These are phyloP conservation scores for Linyphia triangularis DNA, from an alignment of 2,888 invertebrate species.

Conservation along the genomic window DNA sequence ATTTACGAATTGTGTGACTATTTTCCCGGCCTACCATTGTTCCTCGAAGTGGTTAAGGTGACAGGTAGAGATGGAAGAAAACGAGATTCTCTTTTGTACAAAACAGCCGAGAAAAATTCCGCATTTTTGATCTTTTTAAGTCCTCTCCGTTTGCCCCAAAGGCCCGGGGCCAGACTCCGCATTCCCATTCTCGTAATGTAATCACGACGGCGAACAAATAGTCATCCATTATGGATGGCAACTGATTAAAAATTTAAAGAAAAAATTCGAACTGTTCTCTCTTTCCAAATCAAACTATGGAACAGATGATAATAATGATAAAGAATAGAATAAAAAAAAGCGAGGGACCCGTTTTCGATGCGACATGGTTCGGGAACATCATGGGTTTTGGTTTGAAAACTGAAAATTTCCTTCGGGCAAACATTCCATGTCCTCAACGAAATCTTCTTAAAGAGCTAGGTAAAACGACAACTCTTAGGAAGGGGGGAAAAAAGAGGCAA, in stretches of 20 bases:
- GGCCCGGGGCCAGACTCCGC: slow-evolving; percentile 22
- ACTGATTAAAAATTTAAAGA: slow-evolving; percentile 74
- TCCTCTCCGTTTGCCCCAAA: slow-evolving; percentile 12
- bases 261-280: slow-evolving; percentile 32
- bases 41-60: slow-evolving; percentile 35
- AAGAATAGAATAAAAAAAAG: neutral
- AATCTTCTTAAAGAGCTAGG: slow-evolving; percentile 65
- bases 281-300: slow-evolving; percentile 15
- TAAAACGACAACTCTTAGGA: slow-evolving; percentile 63
- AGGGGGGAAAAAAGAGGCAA: slow-evolving; percentile 7
- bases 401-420: slow-evolving; percentile 57
- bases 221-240: slow-evolving; percentile 74
- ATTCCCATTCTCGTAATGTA: slow-evolving; percentile 48
- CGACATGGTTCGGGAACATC: slow-evolving; percentile 7
- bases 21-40: slow-evolving; percentile 5
- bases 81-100: neutral
- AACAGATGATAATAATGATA: slow-evolving; percentile 37
- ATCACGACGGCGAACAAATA: slow-evolving; percentile 68
- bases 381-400: slow-evolving; percentile 18
- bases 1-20: neutral
- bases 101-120: slow-evolving; percentile 58
- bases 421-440: slow-evolving; percentile 56
- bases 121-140: slow-evolving; percentile 71
- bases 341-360: slow-evolving; percentile 34
- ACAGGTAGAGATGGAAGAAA: slow-evolving; percentile 33